These are phyloP conservation scores for Meandrusa payeni DNA, from an alignment of 2,888 invertebrate species.

Conservation along the genomic window DNA sequence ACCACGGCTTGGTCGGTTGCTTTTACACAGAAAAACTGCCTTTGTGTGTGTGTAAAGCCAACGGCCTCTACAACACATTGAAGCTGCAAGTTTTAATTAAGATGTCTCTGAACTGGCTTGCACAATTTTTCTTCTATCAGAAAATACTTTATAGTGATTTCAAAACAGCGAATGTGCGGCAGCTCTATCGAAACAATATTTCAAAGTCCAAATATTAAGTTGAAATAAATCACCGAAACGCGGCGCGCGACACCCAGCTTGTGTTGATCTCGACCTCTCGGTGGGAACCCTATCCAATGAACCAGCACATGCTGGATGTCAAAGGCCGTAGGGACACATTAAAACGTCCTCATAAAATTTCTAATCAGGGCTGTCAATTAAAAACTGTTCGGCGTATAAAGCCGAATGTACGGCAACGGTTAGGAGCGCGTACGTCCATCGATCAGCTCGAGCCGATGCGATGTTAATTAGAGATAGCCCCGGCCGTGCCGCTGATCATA, in stretches of 20 bases:
- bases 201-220: slow-evolving; percentile 9
- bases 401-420: slow-evolving; percentile 7
- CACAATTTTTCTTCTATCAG: neutral
- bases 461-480: slow-evolving; percentile 65
- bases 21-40: no score
- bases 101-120: no score
- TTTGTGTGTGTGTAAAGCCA: no score
- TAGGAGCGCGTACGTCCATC: slow-evolving; percentile 35
- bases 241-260: neutral
- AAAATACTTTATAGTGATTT: no score
- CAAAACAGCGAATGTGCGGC: neutral
- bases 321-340: slow-evolving; percentile 23
- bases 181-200: neutral
- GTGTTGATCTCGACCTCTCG: slow-evolving; percentile 5
- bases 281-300: slow-evolving; percentile 12
- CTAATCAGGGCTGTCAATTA: slow-evolving; percentile 26
- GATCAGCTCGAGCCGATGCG: slow-evolving; percentile 41
- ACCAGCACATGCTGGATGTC: slow-evolving; percentile 11
- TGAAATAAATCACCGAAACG: neutral
- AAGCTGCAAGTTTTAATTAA: no score
- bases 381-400: slow-evolving; percentile 20
- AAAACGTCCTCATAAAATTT: slow-evolving; percentile 19
- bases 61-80: no score
- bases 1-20: no score
- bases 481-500: slow-evolving; percentile 25